These are phyloP conservation scores for Tachina lurida DNA, from an alignment of 2,888 invertebrate genomes.

Conservation along the genomic window DNA sequence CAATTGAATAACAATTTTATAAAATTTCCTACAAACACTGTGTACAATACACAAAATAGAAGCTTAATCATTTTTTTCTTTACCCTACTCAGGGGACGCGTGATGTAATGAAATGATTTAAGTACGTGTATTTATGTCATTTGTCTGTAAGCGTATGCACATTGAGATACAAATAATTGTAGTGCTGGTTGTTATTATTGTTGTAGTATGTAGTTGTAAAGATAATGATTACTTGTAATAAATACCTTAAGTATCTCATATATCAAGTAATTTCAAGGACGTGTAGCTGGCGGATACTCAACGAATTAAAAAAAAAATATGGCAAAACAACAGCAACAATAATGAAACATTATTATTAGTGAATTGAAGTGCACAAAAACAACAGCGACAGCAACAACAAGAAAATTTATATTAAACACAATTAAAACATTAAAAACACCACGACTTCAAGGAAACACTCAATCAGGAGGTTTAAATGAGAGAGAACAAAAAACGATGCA, in stretches of 20 bases:
- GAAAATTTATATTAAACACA: constrained; percentile 50
- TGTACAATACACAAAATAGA: too few species aligned
- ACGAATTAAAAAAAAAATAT: constrained; percentile 17
- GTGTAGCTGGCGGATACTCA: constrained; percentile 76
- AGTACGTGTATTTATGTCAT: constrained; percentile 44
- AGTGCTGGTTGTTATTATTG: constrained; percentile 34
- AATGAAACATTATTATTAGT: constrained; percentile 63
- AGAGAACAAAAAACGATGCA: neutral
- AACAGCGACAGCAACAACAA: constrained; percentile 26
- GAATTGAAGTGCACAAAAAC: constrained; percentile 25
- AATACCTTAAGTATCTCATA: constrained; percentile 79
- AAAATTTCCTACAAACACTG: too few species aligned
- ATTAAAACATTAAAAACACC: constrained; percentile 64
- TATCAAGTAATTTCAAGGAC: constrained; percentile 74
- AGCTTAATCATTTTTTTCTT: neutral
- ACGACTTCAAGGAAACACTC: constrained; percentile 28
- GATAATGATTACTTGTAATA: constrained; percentile 81
- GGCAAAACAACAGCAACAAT: constrained; percentile 4
- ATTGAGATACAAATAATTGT: constrained; percentile 48
- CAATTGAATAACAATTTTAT: too few species aligned
- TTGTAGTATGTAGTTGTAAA: constrained; percentile 55
- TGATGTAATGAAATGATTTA: constrained; percentile 24
- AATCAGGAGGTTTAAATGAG: constrained; percentile 39
- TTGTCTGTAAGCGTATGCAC: constrained; percentile 44
- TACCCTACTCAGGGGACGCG: neutral